Evolutionary conservation across 2,113 vertebrate species (phyloP), one percentile per base, ranked within the genome.

Genomic region (Leucopsar rothschildi): DNA sequence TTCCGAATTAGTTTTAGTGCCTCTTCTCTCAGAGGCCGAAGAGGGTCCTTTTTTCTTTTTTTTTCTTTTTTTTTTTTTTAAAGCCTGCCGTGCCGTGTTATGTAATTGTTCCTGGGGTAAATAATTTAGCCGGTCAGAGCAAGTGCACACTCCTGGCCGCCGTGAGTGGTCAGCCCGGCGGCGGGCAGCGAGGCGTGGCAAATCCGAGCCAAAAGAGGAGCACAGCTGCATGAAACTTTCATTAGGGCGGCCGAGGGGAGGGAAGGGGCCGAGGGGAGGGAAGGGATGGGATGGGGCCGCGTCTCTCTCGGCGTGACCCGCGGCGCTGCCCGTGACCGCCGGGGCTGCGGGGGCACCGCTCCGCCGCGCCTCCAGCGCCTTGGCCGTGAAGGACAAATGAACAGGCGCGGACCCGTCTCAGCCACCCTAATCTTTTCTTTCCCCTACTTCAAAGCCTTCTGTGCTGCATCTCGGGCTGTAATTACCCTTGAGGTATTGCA

Each of bases 401-500:
- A 91, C 86, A 83, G 97, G 96, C 91, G 40, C 61, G 71, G 94
- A 96, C 95, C 50, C 75, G 40, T 95, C 93, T 97, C 96, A 90
- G 96, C 45, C 92, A 77, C 89, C 95, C 97, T 97, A 95, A 98
- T 98, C 98, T 98, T 97, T 97, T 95, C 88, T 98, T 98, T 94
- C 90, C 50, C 95, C 96, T 71, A 97, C 98, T 98, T 98, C 98
- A 98, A 98, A 98, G 98, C 94, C 86, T 93, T 91, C 92, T 82
- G 94, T 39, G 42, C 97, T 96, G 95, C 96, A 89, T 97, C 93
- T 92, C 57, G 55, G 96, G 80, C 96, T 97, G 95, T 98, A 98
- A 98, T 98, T 98, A 98, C 97, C 98, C 98, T 97, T 95, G 97
- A 98, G 97, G 97, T 97, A 97, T 98, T 98, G 98, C 96, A 97